Percentiles rank a stretch among this genome's conserved stretches.
phyloP scores from a whole-genome alignment of 2,113 vertebrate genomes.

The Todiramphus chloris region DNA sequence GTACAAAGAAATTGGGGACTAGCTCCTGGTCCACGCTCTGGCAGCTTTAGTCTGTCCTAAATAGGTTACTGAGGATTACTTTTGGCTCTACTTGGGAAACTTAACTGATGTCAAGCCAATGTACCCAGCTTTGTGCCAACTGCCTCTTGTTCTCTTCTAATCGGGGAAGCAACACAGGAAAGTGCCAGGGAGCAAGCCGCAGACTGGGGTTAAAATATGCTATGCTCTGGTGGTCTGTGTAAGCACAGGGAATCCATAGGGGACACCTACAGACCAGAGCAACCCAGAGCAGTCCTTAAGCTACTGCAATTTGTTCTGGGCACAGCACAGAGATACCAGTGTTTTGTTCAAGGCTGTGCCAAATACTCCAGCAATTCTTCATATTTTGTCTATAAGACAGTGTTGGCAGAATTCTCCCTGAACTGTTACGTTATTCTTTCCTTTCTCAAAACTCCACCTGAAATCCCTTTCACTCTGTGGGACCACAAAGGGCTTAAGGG shows the following conservation, averaged over 20 bases:
- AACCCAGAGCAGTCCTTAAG: neutral
- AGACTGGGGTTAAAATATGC: neutral
- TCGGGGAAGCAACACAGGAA: neutral
- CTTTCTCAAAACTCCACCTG: neutral
- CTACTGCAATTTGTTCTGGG: neutral
- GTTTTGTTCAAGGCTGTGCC: neutral
- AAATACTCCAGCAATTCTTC: neutral
- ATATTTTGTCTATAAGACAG: neutral
- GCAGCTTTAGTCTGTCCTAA: conserved; percentile 1
- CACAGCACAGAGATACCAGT: neutral
- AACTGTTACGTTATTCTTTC: neutral
- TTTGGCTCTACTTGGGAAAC: neutral
- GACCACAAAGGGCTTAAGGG: neutral
- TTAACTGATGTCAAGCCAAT: conserved; percentile 17
- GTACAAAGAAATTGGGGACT: neutral
- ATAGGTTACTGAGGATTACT: conserved; percentile 27
- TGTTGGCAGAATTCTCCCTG: neutral
- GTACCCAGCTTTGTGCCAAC: neutral
- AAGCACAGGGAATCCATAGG: neutral
- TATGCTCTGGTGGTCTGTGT: neutral
- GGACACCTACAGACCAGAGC: neutral
- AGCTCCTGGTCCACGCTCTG: neutral
- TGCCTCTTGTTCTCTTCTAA: conserved; percentile 10
- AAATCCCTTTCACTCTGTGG: neutral
- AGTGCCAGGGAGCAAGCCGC: neutral